Percentiles rank a stretch among this genome's conserved stretches.
phyloP scores from a whole-genome alignment of 2,797 vertebrate species.

The Paedocypris micromegethes region DNA sequence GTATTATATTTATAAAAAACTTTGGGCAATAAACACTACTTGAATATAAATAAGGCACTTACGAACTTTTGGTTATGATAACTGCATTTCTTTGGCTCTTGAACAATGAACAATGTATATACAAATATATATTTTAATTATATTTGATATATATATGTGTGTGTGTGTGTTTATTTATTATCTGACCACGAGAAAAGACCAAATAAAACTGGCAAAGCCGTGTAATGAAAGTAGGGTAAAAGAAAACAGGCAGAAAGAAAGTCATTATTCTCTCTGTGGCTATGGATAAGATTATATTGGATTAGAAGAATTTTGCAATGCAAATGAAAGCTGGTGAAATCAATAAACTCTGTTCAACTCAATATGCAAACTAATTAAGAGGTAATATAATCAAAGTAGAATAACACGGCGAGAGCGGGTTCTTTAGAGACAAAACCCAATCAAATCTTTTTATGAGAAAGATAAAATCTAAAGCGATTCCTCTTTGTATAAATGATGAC shows the following conservation, averaged over 20 bases:
- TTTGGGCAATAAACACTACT: too few relatives aligned
- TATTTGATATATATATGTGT: too few relatives aligned
- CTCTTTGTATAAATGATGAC: constrained; percentile 77
- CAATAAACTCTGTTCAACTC: constrained; percentile 78
- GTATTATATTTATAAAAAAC: too few relatives aligned
- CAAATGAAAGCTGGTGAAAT: constrained; percentile 78
- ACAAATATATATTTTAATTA: too few relatives aligned
- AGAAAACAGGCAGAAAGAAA: constrained; percentile 56
- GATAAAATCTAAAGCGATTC: constrained; percentile 81
- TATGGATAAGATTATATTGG: constrained; percentile 78
- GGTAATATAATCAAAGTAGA: constrained; percentile 80
- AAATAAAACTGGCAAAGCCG: constrained; percentile 13
- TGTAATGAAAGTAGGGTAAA: constrained; percentile 33
- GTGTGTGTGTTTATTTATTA: background rate
- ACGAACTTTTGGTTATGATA: too few relatives aligned
- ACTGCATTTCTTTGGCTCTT: too few relatives aligned
- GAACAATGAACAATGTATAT: too few relatives aligned
- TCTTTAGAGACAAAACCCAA: constrained; percentile 76
- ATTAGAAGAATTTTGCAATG: constrained; percentile 79
- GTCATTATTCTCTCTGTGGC: constrained; percentile 66
- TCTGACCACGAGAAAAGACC: background rate
- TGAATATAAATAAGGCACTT: too few relatives aligned
- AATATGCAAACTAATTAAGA: constrained; percentile 84
- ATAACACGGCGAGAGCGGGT: constrained; percentile 72
- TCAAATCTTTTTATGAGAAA: constrained; percentile 82